Evolutionary conservation across 1,140 invertebrate genomes (phyloP).

Genomic region (Cherax quadricarinatus): DNA sequence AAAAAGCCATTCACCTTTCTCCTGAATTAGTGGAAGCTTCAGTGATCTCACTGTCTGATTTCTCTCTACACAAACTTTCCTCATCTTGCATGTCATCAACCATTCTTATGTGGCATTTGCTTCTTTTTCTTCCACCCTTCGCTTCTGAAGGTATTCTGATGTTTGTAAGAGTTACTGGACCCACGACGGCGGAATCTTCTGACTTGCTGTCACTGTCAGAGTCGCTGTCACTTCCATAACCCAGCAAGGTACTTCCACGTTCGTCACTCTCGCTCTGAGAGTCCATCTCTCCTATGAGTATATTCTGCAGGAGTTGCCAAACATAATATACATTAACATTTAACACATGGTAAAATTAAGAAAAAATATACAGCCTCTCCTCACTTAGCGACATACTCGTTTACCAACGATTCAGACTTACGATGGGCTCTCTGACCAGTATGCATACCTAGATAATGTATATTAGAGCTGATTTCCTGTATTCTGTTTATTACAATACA

Average conservation of each 20-base stretch:
- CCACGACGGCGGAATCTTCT: background rate
- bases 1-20: background rate
- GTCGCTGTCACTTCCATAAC: background rate
- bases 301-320: background rate
- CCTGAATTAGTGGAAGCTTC: constrained; percentile 4
- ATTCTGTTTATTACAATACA: no score
- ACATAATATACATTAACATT: background rate
- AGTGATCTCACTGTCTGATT: background rate
- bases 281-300: background rate
- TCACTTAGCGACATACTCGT: no score
- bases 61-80: background rate
- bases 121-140: background rate
- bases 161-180: background rate
- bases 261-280: background rate
- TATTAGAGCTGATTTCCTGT: no score
- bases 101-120: background rate
- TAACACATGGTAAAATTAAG: no score
- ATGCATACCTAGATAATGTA: no score
- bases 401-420: no score
- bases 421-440: no score
- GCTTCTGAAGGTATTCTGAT: background rate
- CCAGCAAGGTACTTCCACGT: background rate
- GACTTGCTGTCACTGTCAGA: background rate
- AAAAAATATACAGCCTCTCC: no score
- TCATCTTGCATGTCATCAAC: background rate